Evolutionary conservation across 2,797 vertebrate genomes (phyloP).

Genomic region (Ctenochaetus hawaiiensis): DNA sequence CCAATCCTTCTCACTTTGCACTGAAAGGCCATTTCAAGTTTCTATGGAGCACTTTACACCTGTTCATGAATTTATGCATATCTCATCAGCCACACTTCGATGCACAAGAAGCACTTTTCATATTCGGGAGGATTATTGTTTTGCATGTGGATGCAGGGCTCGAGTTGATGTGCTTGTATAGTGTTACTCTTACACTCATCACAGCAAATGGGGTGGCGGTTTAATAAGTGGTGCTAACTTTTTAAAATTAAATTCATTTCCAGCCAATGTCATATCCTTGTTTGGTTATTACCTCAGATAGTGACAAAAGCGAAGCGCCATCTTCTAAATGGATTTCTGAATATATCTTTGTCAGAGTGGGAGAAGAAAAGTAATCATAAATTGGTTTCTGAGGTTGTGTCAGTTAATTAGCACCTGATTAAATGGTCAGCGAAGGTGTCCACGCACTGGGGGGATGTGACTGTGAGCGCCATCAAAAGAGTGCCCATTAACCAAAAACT

Average conservation of each 20-base stretch:
- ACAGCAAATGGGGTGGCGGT: slow-evolving; percentile 37
- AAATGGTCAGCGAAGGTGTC: slow-evolving; percentile 68
- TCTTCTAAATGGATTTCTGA: slow-evolving; percentile 68
- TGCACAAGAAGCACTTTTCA: slow-evolving; percentile 45
- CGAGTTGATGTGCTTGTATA: slow-evolving; percentile 33
- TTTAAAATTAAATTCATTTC: slow-evolving; percentile 58
- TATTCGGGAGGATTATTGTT: slow-evolving; percentile 39
- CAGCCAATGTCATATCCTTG: slow-evolving; percentile 34
- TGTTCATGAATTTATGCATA: slow-evolving; percentile 66
- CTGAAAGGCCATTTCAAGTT: slow-evolving; percentile 45
- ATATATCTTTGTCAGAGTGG: slow-evolving; percentile 64
- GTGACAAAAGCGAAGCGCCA: slow-evolving; percentile 18
- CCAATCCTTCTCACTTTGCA: slow-evolving; percentile 32
- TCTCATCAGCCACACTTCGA: slow-evolving; percentile 42
- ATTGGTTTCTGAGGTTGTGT: slow-evolving; percentile 61
- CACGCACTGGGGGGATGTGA: slow-evolving; percentile 11
- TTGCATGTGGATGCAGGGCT: slow-evolving; percentile 11
- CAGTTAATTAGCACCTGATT: slow-evolving; percentile 75
- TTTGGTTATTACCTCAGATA: slow-evolving; percentile 44
- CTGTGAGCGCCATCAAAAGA: slow-evolving; percentile 24
- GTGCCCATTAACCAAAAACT: slow-evolving; percentile 17
- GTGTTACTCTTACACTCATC: slow-evolving; percentile 37
- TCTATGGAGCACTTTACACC: slow-evolving; percentile 52
- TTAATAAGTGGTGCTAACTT: slow-evolving; percentile 51
- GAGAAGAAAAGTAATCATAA: slow-evolving; percentile 58